Evolutionary conservation across 2,888 invertebrate genomes (phyloP).

Genomic region (Tanytarsus gracilentus): DNA sequence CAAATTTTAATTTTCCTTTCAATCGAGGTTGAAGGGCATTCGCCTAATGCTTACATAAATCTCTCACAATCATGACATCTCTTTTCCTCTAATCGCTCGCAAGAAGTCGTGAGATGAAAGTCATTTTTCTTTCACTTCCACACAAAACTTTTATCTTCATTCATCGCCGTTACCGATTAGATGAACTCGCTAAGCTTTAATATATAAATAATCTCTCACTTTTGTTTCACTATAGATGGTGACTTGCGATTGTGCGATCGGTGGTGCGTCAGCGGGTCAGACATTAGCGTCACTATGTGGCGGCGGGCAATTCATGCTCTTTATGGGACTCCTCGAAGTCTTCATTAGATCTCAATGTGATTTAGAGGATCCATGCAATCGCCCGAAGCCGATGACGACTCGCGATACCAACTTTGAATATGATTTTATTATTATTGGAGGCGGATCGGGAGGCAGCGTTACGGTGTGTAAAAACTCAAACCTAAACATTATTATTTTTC

Average conservation of each 20-base stretch:
- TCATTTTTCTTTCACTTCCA: too few species aligned
- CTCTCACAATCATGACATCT: slow-evolving; percentile 3
- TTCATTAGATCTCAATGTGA: slow-evolving; percentile 80
- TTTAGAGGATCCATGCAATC: slow-evolving; percentile 75
- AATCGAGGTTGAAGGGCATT: too few species aligned
- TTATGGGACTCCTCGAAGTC: slow-evolving; percentile 80
- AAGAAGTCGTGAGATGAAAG: slow-evolving; percentile 7
- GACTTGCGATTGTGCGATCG: slow-evolving; percentile 70
- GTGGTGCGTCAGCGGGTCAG: slow-evolving; percentile 62
- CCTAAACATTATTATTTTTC: background rate
- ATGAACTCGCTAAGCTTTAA: too few species aligned
- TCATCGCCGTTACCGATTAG: too few species aligned
- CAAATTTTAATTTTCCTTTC: too few species aligned
- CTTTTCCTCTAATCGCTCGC: background rate
- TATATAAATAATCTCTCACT: background rate
- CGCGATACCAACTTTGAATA: slow-evolving; percentile 39
- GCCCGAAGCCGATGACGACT: slow-evolving; percentile 49
- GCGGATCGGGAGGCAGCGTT: slow-evolving; percentile 43
- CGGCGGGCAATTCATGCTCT: slow-evolving; percentile 76
- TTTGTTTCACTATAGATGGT: slow-evolving; percentile 40
- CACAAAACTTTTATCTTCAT: too few species aligned
- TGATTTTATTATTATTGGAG: slow-evolving; percentile 43
- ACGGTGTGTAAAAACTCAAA: slow-evolving; percentile 31
- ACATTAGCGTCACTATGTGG: slow-evolving; percentile 77
- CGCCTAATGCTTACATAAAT: too few species aligned